Evolutionary conservation across 2,797 vertebrate genomes (phyloP).

Genomic region (Ctenochaetus hawaiiensis): DNA sequence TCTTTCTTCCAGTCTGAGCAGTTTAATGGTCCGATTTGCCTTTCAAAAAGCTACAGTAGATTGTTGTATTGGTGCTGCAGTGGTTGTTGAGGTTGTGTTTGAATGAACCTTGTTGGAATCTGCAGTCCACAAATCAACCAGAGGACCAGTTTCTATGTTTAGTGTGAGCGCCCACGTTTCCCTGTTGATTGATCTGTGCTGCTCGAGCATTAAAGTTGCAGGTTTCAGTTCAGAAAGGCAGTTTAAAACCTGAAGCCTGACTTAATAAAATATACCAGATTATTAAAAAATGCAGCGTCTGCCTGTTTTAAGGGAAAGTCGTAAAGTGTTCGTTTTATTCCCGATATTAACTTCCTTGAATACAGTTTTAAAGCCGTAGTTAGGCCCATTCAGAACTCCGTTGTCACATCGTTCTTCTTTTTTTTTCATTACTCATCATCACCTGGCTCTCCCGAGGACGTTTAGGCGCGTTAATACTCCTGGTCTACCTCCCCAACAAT

Average conservation of each 20-base stretch:
- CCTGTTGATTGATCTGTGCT: too few species aligned
- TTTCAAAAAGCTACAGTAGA: background rate
- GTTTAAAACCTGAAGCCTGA: background rate
- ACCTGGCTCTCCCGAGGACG: conserved; percentile 23
- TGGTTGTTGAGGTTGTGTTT: background rate
- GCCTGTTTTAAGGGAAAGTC: background rate
- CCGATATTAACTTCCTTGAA: conserved; percentile 20
- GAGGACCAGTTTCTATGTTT: background rate
- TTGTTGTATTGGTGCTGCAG: background rate
- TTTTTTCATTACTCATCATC: conserved; percentile 33
- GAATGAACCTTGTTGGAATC: background rate
- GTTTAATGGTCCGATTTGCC: background rate
- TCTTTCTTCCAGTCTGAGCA: background rate
- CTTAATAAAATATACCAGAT: too few species aligned
- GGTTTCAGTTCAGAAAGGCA: background rate
- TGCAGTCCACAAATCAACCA: background rate
- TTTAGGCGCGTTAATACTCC: conserved; percentile 50
- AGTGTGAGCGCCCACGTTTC: background rate
- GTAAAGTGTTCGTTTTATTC: background rate
- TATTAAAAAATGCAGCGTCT: background rate
- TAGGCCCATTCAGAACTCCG: background rate
- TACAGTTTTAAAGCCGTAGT: conserved; percentile 24
- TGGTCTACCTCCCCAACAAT: conserved; percentile 50
- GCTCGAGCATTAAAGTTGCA: background rate
- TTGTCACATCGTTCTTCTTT: background rate